Conservation (phyloP, 2,113 vertebrate species). For the Nycticebus coucang region DNA sequence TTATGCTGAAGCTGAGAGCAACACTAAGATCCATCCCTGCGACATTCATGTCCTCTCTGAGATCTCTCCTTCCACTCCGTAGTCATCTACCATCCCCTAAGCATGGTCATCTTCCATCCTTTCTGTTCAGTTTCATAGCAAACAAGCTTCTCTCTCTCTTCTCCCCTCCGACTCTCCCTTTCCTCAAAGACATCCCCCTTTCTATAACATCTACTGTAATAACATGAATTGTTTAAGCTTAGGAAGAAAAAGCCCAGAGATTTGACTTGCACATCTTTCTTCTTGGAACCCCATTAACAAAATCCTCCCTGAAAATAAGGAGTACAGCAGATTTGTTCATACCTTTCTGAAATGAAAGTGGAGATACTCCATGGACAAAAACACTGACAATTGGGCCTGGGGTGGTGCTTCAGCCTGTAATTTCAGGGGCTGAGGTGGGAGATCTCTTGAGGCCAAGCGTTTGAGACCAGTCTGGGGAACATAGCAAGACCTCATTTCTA, state of each 20-base stretch:
- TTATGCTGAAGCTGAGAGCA: neutral
- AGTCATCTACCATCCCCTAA: too few relatives aligned
- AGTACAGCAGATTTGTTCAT: neutral
- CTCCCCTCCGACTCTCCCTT: neutral
- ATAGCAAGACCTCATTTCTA: too few relatives aligned
- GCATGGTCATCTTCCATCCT: neutral
- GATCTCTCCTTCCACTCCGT: neutral
- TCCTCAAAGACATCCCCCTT: neutral
- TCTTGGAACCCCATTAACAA: neutral
- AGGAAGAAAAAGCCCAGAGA: neutral
- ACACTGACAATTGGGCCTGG: neutral
- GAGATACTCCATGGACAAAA: neutral
- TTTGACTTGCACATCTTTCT: neutral
- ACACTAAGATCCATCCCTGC: too few relatives aligned
- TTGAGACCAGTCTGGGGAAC: too few relatives aligned
- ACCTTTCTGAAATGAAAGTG: neutral
- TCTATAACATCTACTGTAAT: neutral
- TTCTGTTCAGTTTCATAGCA: neutral
- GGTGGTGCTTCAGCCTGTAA: too few relatives aligned
- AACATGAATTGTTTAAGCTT: neutral
- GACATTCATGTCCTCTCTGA: too few relatives aligned
- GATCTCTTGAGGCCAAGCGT: too few relatives aligned
- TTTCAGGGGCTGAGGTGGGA: too few relatives aligned
- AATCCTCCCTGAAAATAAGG: neutral
- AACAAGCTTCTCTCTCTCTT: fast-evolving